Evolutionary conservation across 2,113 vertebrate species (phyloP).

Genomic region (Trematomus loennbergii): DNA sequence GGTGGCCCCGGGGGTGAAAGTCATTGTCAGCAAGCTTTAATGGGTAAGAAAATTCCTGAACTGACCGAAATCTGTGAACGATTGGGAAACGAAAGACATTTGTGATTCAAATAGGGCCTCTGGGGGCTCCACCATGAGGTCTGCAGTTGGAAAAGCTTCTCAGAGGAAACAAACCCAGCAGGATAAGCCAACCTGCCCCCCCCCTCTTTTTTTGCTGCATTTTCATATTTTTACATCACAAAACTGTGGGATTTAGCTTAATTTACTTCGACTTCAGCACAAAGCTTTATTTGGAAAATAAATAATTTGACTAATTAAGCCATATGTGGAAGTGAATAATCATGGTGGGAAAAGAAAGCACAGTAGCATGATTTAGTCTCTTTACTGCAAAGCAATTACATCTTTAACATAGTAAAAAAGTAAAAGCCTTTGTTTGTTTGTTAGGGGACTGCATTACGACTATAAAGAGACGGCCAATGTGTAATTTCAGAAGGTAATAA

Average conservation of each 20-base stretch:
- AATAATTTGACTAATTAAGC: conserved; percentile 34
- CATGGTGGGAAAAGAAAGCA: conserved; percentile 16
- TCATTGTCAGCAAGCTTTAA: conserved; percentile 79
- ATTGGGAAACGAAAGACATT: conserved; percentile 75
- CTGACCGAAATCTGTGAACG: conserved; percentile 78
- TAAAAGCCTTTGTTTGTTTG: conserved; percentile 10
- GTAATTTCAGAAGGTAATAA: conserved; percentile 41
- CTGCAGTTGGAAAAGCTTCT: conserved; percentile 59
- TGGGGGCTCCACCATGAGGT: conserved; percentile 64
- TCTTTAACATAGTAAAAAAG: conserved; percentile 8
- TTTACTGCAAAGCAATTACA: conserved; percentile 26
- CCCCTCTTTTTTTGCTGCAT: conserved; percentile 36
- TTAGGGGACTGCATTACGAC: conserved; percentile 9
- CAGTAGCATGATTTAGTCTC: conserved; percentile 37
- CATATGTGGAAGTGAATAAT: conserved; percentile 26
- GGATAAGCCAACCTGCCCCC: conserved; percentile 62
- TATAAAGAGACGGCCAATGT: conserved; percentile 27
- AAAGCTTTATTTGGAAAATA: conserved; percentile 37
- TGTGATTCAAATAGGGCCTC: conserved; percentile 82
- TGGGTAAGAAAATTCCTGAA: conserved; percentile 75
- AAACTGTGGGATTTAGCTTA: conserved; percentile 61
- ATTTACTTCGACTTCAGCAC: conserved; percentile 26
- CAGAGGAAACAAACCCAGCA: conserved; percentile 65
- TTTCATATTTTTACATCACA: conserved; percentile 74
- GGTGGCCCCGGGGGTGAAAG: conserved; percentile 73